Percentiles rank a stretch among this genome's conserved stretches.
These are phyloP conservation scores for Melipona beecheii DNA, from an alignment of 2,888 invertebrate species.

Conservation along the genomic window DNA sequence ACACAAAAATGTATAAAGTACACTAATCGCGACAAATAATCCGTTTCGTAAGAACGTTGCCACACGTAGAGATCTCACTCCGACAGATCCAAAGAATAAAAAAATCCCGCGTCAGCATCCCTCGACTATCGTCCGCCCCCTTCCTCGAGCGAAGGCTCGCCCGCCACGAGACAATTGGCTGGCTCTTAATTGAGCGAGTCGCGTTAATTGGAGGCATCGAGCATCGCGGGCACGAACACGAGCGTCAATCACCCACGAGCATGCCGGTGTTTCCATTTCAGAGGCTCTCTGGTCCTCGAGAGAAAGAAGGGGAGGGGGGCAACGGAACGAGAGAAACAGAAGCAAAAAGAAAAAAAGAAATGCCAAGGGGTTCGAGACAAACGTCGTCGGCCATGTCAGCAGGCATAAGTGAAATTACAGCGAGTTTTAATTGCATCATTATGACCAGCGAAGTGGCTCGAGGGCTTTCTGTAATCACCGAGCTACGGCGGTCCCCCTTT, in stretches of 20 bases:
- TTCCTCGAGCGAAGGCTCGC: background rate
- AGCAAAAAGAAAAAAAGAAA: constrained; percentile 5
- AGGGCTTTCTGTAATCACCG: constrained; percentile 34
- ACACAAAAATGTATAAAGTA: too few species aligned
- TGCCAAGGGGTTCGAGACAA: constrained; percentile 19
- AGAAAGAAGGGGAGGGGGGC: background rate
- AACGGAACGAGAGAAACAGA: constrained; percentile 1
- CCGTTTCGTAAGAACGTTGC: too few species aligned
- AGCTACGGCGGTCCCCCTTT: constrained; percentile 17
- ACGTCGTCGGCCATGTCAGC: constrained; percentile 14
- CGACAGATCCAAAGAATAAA: too few species aligned
- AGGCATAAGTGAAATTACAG: constrained; percentile 43
- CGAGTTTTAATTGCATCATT: constrained; percentile 54
- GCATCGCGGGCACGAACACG: constrained; percentile 30
- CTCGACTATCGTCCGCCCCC: too few species aligned
- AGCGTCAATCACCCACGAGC: background rate
- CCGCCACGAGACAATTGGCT: background rate
- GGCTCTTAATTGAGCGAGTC: constrained; percentile 57
- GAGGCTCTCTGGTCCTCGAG: background rate
- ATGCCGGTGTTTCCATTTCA: constrained; percentile 16
- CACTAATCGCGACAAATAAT: too few species aligned
- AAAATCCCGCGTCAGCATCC: background rate
- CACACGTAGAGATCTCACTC: too few species aligned
- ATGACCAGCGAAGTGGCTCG: constrained; percentile 27
- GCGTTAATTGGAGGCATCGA: constrained; percentile 58